phyloP scores from a whole-genome alignment of 2,888 invertebrate species.

The Drosophila kambysellisi region DNA sequence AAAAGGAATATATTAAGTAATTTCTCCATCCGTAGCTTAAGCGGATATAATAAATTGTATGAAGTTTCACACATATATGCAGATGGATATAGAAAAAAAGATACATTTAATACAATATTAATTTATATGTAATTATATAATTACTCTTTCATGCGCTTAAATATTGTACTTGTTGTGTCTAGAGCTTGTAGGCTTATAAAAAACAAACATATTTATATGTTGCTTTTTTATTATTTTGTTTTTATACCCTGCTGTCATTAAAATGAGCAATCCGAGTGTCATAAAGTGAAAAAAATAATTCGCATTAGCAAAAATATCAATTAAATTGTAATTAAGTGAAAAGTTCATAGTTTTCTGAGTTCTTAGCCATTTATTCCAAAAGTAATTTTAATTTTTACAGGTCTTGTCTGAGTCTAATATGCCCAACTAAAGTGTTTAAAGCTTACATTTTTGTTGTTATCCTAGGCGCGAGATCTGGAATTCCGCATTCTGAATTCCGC shows the following conservation, averaged over 20 bases:
- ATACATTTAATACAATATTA: conserved; percentile 15
- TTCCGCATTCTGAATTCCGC: conserved; percentile 28
- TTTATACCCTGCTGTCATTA: conserved; percentile 1
- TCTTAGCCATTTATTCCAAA: no score
- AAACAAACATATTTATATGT: conserved; percentile 3
- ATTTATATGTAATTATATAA: conserved; percentile 45
- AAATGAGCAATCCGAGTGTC: neutral
- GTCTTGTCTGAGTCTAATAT: neutral
- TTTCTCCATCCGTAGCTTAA: conserved; percentile 22
- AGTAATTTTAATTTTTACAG: neutral
- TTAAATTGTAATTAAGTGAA: neutral
- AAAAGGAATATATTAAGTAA: conserved; percentile 42
- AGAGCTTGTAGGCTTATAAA: conserved; percentile 4
- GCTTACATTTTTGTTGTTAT: conserved; percentile 13
- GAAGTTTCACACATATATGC: conserved; percentile 21
- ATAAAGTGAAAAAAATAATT: neutral
- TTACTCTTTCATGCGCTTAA: conserved; percentile 30
- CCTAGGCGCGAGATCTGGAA: conserved; percentile 4
- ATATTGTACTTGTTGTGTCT: conserved; percentile 21
- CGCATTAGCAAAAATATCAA: neutral
- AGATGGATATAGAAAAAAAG: conserved; percentile 20
- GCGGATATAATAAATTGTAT: conserved; percentile 43
- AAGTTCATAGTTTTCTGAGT: neutral
- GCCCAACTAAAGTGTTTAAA: neutral
- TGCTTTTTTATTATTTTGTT: neutral